Evolutionary conservation across 2,797 vertebrate species (phyloP).

Genomic region (Anguilla megastoma): DNA sequence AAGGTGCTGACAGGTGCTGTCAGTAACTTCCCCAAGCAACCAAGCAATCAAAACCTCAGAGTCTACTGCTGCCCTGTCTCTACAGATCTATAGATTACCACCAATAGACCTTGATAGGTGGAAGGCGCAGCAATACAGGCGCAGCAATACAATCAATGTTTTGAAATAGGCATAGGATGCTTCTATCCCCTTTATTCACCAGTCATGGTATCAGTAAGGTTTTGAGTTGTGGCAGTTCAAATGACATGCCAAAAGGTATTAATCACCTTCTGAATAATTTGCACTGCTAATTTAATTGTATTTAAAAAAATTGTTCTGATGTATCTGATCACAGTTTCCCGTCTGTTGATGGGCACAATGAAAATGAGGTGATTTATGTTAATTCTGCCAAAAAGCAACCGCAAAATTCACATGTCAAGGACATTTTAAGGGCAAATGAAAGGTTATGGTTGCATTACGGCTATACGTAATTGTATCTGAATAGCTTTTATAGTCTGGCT

Average conservation of each 20-base stretch:
- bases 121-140: too few relatives aligned
- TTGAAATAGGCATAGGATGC: neutral
- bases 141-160: neutral
- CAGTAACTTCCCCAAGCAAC: too few relatives aligned
- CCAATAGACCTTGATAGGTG: too few relatives aligned
- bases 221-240: neutral
- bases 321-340: neutral
- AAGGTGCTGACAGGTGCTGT: too few relatives aligned
- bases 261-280: neutral
- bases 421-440: neutral
- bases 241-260: neutral
- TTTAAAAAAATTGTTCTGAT: neutral
- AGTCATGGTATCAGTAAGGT: neutral
- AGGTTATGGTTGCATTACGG: neutral
- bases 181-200: neutral
- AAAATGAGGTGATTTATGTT: neutral
- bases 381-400: neutral
- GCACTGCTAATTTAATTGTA: neutral
- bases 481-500: neutral
- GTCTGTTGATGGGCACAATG: neutral
- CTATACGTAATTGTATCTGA: constrained; percentile 8
- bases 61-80: too few relatives aligned
- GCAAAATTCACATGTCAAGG: constrained; percentile 23
- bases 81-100: too few relatives aligned
- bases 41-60: too few relatives aligned